Base-by-base conservation (phyloP, 1,140 invertebrate genomes). In the Drosophila sp. region DNA sequence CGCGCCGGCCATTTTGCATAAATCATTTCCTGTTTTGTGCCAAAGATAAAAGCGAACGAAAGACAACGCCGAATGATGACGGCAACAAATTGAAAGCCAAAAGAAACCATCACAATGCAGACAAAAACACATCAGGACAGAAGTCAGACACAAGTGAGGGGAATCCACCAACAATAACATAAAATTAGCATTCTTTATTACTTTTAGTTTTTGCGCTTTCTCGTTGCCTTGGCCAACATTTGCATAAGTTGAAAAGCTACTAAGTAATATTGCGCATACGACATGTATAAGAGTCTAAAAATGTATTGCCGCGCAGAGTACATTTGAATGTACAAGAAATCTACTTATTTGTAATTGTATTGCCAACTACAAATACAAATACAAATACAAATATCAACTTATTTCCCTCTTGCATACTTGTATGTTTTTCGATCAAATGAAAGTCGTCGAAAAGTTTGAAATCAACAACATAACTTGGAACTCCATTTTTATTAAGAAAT, bases 171-270 rank as follows among this genome's bases (percentile, higher is more conserved):
- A 82, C 75, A 87, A 87, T 89, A 87, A 89, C 78, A 87, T 89
- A 76, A 87, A 87, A 87, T 87, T 87, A 82, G 82, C 83, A 87
- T 87, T 82, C 89, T 89, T 82, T 86, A 86, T 87, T 86, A 82
- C 78, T 86, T 87, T 84, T 87, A 86, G 81, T 86, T 86, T 81
- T 59, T 51, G 57, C 41, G 32, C 46, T 61, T 46, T 54, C 41
- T 61, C 45, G 29, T 48, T 38, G 58, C 32, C 11, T 53, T 36
- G 50, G 48, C 13, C 48, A 51, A 36, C 29, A 82, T 87, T 87
- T 87, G 83, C 82, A 87, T 87, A 89, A 76, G 75, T 81, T 76
- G 46, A 66, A 72, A 77, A 62, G 66, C 78, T 70, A 71, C 72
- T 73, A 79, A 78, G 78, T 76, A 78, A 89, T 69, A 82, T 87